Evolutionary conservation across 2,888 invertebrate genomes (phyloP).

Genomic region (Malacosoma neustria): DNA sequence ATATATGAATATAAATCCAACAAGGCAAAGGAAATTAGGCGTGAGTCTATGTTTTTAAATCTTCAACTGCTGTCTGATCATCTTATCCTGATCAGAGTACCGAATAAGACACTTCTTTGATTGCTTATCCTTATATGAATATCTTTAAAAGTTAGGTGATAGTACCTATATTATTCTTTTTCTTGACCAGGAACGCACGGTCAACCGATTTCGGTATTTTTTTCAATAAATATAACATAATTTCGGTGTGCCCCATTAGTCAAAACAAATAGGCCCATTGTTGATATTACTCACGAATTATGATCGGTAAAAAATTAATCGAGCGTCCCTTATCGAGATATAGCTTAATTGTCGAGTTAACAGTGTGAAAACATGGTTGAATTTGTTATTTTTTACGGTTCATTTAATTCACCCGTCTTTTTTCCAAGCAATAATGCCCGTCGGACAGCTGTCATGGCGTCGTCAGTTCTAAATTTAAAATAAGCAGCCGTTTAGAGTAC

Average conservation of each 20-base stretch:
- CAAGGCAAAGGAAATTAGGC: too few species aligned
- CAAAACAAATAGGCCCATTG: conserved; percentile 10
- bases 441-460: conserved; percentile 59
- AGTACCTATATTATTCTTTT: too few species aligned
- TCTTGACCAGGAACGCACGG: too few species aligned
- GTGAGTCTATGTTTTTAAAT: too few species aligned
- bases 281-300: conserved; percentile 7
- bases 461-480: conserved; percentile 66
- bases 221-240: too few species aligned
- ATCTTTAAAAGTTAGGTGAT: too few species aligned
- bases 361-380: conserved; percentile 44
- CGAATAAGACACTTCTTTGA: too few species aligned
- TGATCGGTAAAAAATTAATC: conserved; percentile 40
- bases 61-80: too few species aligned
- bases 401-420: conserved; percentile 51
- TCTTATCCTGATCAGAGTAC: too few species aligned
- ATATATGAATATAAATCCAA: too few species aligned
- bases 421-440: conserved; percentile 43
- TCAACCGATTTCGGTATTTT: too few species aligned
- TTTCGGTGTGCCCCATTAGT: conserved; percentile 19
- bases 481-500: conserved; percentile 32
- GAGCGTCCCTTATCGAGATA: conserved; percentile 38
- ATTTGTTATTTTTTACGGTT: conserved; percentile 61
- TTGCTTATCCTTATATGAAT: too few species aligned
- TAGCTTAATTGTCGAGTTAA: conserved; percentile 39